Base-by-base conservation (phyloP, 2,113 vertebrate genomes). In the Myiopsitta monachus region DNA sequence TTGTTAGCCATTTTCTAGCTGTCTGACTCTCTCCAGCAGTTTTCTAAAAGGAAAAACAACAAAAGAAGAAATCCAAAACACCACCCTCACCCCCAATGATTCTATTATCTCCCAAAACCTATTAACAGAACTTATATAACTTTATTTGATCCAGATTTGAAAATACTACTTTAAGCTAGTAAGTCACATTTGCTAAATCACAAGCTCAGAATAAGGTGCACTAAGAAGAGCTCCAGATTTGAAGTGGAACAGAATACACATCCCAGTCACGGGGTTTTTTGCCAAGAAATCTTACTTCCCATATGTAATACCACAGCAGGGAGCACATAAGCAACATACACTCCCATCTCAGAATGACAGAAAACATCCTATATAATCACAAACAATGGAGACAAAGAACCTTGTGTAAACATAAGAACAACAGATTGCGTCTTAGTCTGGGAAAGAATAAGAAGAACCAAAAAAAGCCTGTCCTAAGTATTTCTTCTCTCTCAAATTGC, bases 121-220 rank as follows among this genome's bases (percentile, higher is more conserved):
- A 38, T 76, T 70, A 79, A 70, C 28, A 88, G 44, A 85, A 93
- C 36, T 44, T 27, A 62, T 66, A 47, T 66, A 83, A 44, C 69
- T 91, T 93, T 85, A 90, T 24, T 91, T 68, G 55, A 96, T 89
- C 38, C 72, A 79, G 36, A 92, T 70, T 17, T 63, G 24, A 87
- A 93, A 93, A 86, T 51, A 83, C 17, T 61, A 73, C 90, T 93
- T 94, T 87, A 88, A 92, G 49, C 83, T 69, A 81, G 39, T 59
- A 85, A 96, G 55, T 93, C 69, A 95, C 63, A 92, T 97, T 87
- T 95, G 88, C 77, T 94, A 94, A 90, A 94, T 95, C 49, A 76
- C 31, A 93, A 92, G 38, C 38, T 92, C 78, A 78, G 83, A 59
- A 88, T 94, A 97, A 95, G 97, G 94, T 97, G 93, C 92, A 94